Evolutionary conservation across 2,113 vertebrate genomes (phyloP), one percentile per base, ranked within the genome.

Genomic region (Paracanthobrama guichenoti): DNA sequence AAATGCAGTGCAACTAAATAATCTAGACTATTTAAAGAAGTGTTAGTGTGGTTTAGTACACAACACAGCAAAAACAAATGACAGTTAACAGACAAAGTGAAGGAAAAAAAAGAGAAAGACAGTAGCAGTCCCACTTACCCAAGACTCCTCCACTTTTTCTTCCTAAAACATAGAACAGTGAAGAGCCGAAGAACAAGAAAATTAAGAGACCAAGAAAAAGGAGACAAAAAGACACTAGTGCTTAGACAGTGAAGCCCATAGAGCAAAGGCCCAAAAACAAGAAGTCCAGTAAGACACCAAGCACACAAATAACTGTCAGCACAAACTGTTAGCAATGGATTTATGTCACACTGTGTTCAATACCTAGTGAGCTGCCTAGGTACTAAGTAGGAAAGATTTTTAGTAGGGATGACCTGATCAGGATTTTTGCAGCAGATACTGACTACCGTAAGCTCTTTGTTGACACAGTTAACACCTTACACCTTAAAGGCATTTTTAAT

Each of bases 71-170:
- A 50, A 79, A 46, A 55, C 53, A 57, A 62, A n/a, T 31, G 22
- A 42, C 10, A 22, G 60, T 35, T 80, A 13, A 80, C n/a, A 67
- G 57, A 39, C 11, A 79, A 80, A 35, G 44, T n/a, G 62, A 81
- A 48, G 42, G 31, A 42, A 6, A 82, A 31, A 3, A 72, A 35
- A 53, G 31, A n/a, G 13, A 57, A 22, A 77, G 60, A 67, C 5
- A 77, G 46, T 20, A 66, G 20, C 79, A 88, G 85, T 92, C 93
- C 86, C 90, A 99, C 97, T 99, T 97, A 99, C 98, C 98, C 98
- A 94, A 99, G 93, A 95, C 98, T 99, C 91, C 98, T 96, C 98
- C 98, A 99, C 87, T 99, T 99, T 97, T 99, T 99, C 97, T 99
- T 99, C 97, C 98, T 99, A 96, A 89, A 97, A 96, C 94, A 94